Percentiles rank a stretch among this genome's conserved stretches.
These are phyloP conservation scores for Empidonax traillii DNA, from an alignment of 2,113 vertebrate genomes.

Conservation along the genomic window DNA sequence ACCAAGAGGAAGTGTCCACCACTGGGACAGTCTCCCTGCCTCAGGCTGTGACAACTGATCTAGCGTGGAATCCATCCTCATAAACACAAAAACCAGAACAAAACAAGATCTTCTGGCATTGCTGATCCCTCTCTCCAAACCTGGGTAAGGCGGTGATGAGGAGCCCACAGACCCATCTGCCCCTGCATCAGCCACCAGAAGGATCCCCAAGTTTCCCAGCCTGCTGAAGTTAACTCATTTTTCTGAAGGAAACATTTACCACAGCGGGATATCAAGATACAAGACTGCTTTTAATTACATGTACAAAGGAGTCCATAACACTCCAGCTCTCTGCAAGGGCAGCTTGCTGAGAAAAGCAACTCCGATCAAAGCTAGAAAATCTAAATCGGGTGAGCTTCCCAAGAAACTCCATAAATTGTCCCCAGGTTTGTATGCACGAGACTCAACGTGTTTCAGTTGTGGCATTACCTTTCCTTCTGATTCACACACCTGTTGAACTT, in stretches of 20 bases:
- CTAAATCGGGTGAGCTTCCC: background rate
- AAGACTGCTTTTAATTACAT: constrained; percentile 23
- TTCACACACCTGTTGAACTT: background rate
- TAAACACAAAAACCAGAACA: background rate
- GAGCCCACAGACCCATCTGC: background rate
- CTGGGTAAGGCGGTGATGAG: background rate
- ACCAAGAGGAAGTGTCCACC: background rate
- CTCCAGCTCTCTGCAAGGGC: background rate
- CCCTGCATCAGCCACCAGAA: background rate
- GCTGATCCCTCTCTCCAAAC: background rate
- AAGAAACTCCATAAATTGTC: background rate
- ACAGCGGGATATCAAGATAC: background rate
- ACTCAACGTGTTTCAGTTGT: background rate
- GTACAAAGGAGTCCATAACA: background rate
- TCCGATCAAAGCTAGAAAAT: constrained; percentile 24
- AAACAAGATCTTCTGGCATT: background rate
- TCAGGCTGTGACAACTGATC: background rate
- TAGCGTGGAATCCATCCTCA: background rate
- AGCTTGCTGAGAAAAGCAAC: constrained; percentile 37
- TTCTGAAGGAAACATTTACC: background rate
- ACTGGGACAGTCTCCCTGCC: background rate
- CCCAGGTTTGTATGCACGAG: background rate
- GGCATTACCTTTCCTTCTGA: background rate
- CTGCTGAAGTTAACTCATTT: background rate
- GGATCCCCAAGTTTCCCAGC: background rate